These are phyloP conservation scores for Tetramorium bicarinatum DNA, from an alignment of 2,888 invertebrate genomes.

Conservation along the genomic window DNA sequence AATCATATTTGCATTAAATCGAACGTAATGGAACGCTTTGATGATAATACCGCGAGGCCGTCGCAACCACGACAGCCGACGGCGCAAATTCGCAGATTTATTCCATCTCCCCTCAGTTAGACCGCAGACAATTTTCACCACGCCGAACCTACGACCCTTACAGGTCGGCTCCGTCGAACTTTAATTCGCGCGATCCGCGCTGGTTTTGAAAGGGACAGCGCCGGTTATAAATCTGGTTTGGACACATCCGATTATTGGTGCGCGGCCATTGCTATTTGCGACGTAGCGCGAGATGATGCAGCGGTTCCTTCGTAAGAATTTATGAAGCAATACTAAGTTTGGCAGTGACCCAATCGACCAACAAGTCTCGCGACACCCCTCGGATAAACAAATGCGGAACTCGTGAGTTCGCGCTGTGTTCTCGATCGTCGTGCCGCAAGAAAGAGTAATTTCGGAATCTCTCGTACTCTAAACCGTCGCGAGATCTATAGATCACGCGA, in stretches of 20 bases:
- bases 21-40: constrained; percentile 38
- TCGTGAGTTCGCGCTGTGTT: constrained; percentile 36
- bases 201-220: constrained; percentile 36
- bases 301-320: constrained; percentile 80
- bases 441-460: constrained; percentile 67
- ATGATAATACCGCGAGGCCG: constrained; percentile 41
- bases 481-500: constrained; percentile 35
- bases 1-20: constrained; percentile 52
- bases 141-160: constrained; percentile 37
- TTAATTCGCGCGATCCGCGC: constrained; percentile 56
- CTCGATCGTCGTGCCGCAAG: constrained; percentile 55
- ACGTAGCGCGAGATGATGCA: constrained; percentile 82
- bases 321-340: constrained; percentile 83
- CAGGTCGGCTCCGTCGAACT: constrained; percentile 31
- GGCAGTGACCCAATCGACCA: constrained; percentile 81
- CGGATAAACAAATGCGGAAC: constrained; percentile 79
- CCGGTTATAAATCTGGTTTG: constrained; percentile 76
- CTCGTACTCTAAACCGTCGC: constrained; percentile 27
- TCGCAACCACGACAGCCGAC: constrained; percentile 31
- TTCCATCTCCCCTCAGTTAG: constrained; percentile 10
- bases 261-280: constrained; percentile 79
- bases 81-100: constrained; percentile 47
- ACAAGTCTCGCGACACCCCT: constrained; percentile 76
- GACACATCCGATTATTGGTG: constrained; percentile 82
- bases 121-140: constrained; percentile 54